These are phyloP conservation scores for Parasteatoda lunata DNA, from an alignment of 2,888 invertebrate species.

Conservation along the genomic window DNA sequence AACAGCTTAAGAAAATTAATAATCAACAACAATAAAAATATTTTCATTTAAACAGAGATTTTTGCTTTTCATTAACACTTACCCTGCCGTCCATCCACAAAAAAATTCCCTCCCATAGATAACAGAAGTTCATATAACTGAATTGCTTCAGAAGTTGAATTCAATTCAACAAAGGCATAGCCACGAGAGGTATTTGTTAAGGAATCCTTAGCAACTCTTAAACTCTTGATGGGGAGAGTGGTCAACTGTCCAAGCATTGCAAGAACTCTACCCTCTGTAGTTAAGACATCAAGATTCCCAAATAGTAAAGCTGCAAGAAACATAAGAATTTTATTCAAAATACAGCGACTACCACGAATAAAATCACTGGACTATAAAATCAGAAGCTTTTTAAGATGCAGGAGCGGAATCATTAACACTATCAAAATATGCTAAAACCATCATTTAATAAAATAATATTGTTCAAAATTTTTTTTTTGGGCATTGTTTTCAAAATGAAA, in stretches of 20 bases:
- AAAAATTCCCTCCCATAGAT: constrained; percentile 76
- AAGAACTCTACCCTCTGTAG: constrained; percentile 93
- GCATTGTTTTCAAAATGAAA: too few relatives aligned
- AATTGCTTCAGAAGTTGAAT: constrained; percentile 87
- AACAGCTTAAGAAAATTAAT: too few relatives aligned
- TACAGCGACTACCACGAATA: not conserved
- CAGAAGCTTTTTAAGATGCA: not conserved
- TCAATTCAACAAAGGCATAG: constrained; percentile 87
- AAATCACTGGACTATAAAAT: not conserved
- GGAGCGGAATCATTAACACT: not conserved
- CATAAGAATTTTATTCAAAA: not conserved
- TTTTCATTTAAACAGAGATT: too few relatives aligned
- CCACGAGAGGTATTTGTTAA: constrained; percentile 88
- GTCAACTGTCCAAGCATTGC: constrained; percentile 83
- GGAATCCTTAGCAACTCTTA: constrained; percentile 88
- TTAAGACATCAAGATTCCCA: constrained; percentile 91
- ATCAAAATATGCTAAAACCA: not conserved
- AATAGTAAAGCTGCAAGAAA: constrained; percentile 82
- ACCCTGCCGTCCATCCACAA: constrained; percentile 79
- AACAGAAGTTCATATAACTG: constrained; percentile 83
- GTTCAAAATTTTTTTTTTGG: too few relatives aligned
- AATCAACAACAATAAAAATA: too few relatives aligned
- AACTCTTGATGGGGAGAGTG: constrained; percentile 83
- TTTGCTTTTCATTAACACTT: not conserved
- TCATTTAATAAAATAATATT: not conserved